Base-by-base conservation (phyloP, 1,140 invertebrate genomes). In the Bombus huntii region DNA sequence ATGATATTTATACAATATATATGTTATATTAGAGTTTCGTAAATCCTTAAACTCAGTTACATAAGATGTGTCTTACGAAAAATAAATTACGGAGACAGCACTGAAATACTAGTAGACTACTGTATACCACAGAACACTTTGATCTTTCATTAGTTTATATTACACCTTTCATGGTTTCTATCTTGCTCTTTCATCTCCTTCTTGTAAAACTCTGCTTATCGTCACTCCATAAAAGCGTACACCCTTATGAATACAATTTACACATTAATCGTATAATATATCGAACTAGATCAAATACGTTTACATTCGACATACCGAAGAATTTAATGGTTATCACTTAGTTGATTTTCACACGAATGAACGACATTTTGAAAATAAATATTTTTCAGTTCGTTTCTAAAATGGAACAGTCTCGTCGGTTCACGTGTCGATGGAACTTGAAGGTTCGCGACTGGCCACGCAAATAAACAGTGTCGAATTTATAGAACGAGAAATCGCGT, bases 391-490 rank as follows among this genome's bases (percentile, higher is more conserved):
- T 72, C 34, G 44, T 47, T 31, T 71, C 31, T n/a, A 4, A 15
- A 25, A 39, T 4, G 39, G 39, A 74, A 28, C n/a, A 53, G 42
- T 76, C 37, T 53, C 72, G 42, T 22, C 57, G 73, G 4, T 57
- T 5, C 34, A 2, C 47, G 34, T 39, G 18, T 57, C 81, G 28
- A 34, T 53, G 53, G 34, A 57, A 62, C 44, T 76, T 39, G 57
- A 81, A 83, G 68, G 76, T 88, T 74, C 59, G 68, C 77, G 72
- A 78, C 62, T 47, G 68, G 80, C 65, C 68, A 59, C 72, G 65
- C 81, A 91, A 91, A 91, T 91, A 91, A 91, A 91, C 90, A 91
- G 37, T 34, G 62, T 44, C 68, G 72, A 91, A 91, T 91, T 91
- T 91, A 88, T 91, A 91, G 90, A 88, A 91, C 85, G 37, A 62